Percentiles rank a stretch among this genome's conserved stretches.
phyloP scores from a whole-genome alignment of 2,797 vertebrate species.

The Thalassophryne amazonica region DNA sequence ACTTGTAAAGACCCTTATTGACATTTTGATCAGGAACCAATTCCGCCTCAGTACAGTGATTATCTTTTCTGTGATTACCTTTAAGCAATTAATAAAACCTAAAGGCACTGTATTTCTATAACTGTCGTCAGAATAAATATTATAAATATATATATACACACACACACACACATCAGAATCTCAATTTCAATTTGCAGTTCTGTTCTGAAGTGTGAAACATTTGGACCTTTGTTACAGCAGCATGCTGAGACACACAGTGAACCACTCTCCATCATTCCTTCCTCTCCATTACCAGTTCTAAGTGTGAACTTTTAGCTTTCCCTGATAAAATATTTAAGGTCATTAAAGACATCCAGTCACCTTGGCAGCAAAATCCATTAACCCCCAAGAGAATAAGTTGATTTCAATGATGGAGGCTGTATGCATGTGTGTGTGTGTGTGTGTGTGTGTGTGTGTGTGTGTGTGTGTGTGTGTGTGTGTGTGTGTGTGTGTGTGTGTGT shows the following conservation, averaged over 20 bases:
- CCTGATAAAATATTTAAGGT: slow-evolving; percentile 80
- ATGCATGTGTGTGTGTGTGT: slow-evolving; percentile 43
- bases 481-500: too few species aligned
- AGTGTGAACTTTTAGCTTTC: slow-evolving; percentile 66
- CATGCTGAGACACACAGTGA: slow-evolving; percentile 37
- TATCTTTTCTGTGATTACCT: too few species aligned
- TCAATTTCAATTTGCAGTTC: slow-evolving; percentile 12
- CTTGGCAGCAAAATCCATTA: slow-evolving; percentile 78
- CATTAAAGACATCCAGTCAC: slow-evolving; percentile 79
- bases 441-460: too few species aligned
- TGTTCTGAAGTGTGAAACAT: slow-evolving; percentile 25
- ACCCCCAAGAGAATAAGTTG: slow-evolving; percentile 70
- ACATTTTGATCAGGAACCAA: too few species aligned
- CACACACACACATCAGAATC: background rate
- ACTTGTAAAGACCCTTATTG: too few species aligned
- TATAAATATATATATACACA: background rate
- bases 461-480: too few species aligned
- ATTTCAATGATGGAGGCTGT: slow-evolving; percentile 74
- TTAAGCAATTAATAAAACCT: too few species aligned
- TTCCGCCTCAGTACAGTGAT: too few species aligned
- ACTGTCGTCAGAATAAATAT: too few species aligned
- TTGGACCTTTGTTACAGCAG: slow-evolving; percentile 32
- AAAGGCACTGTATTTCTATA: too few species aligned
- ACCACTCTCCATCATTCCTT: slow-evolving; percentile 36
- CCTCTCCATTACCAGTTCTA: slow-evolving; percentile 48